Conservation (phyloP, 1,140 invertebrate genomes). For the Potamilus streckersoni region DNA sequence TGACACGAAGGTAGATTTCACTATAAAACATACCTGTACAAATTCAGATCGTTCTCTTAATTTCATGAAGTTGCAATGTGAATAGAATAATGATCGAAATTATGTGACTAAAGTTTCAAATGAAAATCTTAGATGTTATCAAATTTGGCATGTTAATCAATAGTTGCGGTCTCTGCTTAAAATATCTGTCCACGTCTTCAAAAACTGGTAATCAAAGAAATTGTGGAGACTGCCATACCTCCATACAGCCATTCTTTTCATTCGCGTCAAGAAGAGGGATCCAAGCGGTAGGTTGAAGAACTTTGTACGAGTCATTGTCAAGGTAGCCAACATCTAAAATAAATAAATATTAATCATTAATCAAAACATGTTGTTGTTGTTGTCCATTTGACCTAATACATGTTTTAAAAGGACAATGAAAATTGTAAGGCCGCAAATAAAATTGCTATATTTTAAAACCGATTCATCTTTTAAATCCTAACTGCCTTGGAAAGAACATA, state of each 20-base stretch:
- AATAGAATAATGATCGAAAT: no score
- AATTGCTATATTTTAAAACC: not conserved
- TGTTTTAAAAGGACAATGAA: not conserved
- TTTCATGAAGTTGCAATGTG: no score
- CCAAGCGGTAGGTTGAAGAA: constrained; percentile 59
- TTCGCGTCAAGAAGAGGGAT: constrained; percentile 62
- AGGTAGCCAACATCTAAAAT: constrained; percentile 59
- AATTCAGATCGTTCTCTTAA: no score
- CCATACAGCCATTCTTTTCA: constrained; percentile 62
- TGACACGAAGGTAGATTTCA: no score
- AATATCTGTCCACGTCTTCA: no score
- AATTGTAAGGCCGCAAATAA: not conserved
- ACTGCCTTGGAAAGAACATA: not conserved
- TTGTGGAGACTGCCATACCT: constrained; percentile 35
- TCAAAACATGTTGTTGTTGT: not conserved
- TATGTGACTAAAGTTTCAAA: no score
- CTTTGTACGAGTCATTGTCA: constrained; percentile 54
- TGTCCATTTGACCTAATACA: not conserved
- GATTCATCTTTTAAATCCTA: not conserved
- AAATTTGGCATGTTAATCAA: no score
- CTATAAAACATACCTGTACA: no score
- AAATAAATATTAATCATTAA: no score
- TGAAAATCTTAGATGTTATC: no score
- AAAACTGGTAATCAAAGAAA: no score
- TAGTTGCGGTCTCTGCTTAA: no score